These are phyloP conservation scores for Grammatotria lemairii DNA, from an alignment of 2,113 vertebrate species.

Conservation along the genomic window DNA sequence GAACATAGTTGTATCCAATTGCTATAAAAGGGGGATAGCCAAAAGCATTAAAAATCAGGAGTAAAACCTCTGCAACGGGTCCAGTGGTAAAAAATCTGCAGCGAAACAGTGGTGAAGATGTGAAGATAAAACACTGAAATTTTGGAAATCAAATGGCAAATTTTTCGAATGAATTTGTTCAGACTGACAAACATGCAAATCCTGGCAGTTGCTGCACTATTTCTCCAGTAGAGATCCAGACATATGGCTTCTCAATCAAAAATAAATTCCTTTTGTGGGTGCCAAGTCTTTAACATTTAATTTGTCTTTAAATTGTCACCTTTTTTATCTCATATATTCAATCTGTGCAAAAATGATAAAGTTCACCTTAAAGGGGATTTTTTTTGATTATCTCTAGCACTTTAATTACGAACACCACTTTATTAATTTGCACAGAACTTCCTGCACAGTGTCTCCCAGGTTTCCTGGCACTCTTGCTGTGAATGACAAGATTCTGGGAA, in stretches of 20 bases:
- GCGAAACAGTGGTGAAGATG: neutral
- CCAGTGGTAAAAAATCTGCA: neutral
- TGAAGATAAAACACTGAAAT: neutral
- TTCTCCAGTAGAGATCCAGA: neutral
- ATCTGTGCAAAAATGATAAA: neutral
- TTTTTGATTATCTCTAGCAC: rapidly evolving
- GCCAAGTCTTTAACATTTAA: neutral
- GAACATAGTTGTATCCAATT: neutral
- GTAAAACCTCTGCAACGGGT: rapidly evolving
- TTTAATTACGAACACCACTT: neutral
- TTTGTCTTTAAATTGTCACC: neutral
- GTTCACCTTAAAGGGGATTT: neutral
- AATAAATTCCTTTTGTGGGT: neutral
- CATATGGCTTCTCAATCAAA: neutral
- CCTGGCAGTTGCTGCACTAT: neutral
- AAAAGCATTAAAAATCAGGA: neutral
- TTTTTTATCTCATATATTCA: neutral
- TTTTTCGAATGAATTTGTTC: neutral
- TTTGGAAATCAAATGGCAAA: neutral
- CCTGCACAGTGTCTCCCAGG: neutral
- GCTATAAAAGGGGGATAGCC: neutral
- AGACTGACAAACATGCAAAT: neutral
- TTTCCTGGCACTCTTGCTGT: neutral
- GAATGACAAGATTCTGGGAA: neutral
- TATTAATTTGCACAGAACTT: neutral